phyloP scores from a whole-genome alignment of 1,140 invertebrate species.

The Brachystomella parvula region DNA sequence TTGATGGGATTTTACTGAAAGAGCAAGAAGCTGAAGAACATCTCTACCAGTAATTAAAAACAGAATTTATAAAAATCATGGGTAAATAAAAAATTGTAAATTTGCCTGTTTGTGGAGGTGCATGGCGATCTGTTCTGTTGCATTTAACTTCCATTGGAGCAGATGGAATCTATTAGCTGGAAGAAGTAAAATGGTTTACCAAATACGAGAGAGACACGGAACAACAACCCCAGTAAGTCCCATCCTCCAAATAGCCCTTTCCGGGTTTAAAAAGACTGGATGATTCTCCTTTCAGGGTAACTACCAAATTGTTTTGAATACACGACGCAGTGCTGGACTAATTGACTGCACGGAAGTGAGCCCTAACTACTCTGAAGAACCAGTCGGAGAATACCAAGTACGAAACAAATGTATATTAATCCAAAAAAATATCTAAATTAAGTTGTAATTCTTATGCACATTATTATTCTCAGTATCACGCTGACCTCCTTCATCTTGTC shows the following conservation, averaged over 20 bases:
- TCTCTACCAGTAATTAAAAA: constrained; percentile 52
- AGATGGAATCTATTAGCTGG: constrained; percentile 69
- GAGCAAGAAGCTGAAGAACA: constrained; percentile 67
- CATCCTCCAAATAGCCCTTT: neutral
- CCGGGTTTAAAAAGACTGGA: neutral
- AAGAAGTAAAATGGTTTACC: constrained; percentile 59
- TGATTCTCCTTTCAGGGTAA: constrained; percentile 30
- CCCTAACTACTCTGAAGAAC: constrained; percentile 39
- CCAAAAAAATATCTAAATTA: too few relatives aligned
- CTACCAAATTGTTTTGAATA: constrained; percentile 40
- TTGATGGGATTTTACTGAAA: constrained; percentile 64
- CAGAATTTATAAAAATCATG: too few relatives aligned
- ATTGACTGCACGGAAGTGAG: constrained; percentile 40
- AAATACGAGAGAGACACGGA: constrained; percentile 53
- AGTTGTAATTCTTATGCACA: neutral
- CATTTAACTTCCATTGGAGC: constrained; percentile 78
- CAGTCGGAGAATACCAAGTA: constrained; percentile 35
- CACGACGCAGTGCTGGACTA: constrained; percentile 35
- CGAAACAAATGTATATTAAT: neutral
- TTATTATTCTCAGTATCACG: constrained; percentile 41
- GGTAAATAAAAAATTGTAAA: too few relatives aligned
- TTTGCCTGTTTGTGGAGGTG: too few relatives aligned
- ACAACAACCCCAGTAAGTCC: constrained; percentile 30
- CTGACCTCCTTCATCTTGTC: constrained; percentile 44
- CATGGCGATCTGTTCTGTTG: constrained; percentile 65